These are phyloP conservation scores for Epinotia bilunana DNA, from an alignment of 2,888 invertebrate genomes.

Conservation along the genomic window DNA sequence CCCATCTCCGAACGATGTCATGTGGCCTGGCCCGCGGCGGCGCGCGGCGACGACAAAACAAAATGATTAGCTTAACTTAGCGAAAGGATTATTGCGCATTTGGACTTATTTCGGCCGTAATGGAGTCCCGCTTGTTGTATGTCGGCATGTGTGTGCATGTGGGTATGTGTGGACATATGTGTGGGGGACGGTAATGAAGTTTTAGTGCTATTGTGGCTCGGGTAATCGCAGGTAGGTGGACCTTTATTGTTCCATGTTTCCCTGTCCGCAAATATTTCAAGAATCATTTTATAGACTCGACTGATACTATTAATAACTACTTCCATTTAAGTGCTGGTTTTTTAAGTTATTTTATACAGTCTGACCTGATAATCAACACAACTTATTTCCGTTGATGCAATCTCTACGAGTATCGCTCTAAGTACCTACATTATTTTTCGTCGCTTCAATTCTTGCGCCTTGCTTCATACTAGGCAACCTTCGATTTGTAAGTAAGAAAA, in stretches of 20 bases:
- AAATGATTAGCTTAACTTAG: slow-evolving; percentile 39
- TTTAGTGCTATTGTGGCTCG: slow-evolving; percentile 13
- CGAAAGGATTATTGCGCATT: slow-evolving; percentile 42
- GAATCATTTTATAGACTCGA: neutral
- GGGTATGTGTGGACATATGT: neutral
- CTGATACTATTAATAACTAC: too few species aligned
- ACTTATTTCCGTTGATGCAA: too few species aligned
- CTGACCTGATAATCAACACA: too few species aligned
- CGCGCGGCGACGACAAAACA: slow-evolving; percentile 15
- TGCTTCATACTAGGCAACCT: too few species aligned
- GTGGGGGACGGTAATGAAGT: slow-evolving; percentile 14
- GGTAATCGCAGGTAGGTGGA: neutral
- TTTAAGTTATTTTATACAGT: too few species aligned
- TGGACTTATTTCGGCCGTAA: slow-evolving; percentile 16
- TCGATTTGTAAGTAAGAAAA: too few species aligned
- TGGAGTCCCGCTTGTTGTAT: slow-evolving; percentile 6
- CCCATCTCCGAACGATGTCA: slow-evolving; percentile 14
- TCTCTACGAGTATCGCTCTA: too few species aligned
- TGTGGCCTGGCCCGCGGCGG: slow-evolving; percentile 20
- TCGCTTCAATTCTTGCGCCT: too few species aligned
- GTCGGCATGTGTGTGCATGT: neutral
- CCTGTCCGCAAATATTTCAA: neutral
- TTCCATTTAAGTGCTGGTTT: too few species aligned
- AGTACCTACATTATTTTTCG: too few species aligned
- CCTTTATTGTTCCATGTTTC: neutral